Conservation (phyloP, 2,888 invertebrate genomes). For the Pardosa pseudoannulata region DNA sequence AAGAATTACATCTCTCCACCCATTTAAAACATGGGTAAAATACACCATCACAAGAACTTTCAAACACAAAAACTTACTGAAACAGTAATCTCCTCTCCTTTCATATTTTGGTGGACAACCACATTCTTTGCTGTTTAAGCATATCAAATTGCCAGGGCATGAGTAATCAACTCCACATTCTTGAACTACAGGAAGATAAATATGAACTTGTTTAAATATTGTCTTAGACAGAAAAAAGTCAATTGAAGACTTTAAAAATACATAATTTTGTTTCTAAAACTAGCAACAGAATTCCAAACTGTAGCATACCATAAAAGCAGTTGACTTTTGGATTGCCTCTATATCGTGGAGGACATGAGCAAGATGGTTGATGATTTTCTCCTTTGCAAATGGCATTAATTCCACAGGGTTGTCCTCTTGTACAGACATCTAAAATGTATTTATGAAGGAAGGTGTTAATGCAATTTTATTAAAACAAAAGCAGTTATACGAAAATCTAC, state of each 20-base stretch:
- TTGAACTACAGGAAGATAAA: constrained; percentile 75
- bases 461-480: too few relatives aligned
- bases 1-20: too few relatives aligned
- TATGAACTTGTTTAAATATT: too few relatives aligned
- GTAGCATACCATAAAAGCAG: constrained; percentile 62
- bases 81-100: constrained; percentile 75
- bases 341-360: constrained; percentile 84
- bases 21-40: too few relatives aligned
- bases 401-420: constrained; percentile 72
- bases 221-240: too few relatives aligned
- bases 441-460: too few relatives aligned
- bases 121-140: constrained; percentile 83
- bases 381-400: constrained; percentile 74
- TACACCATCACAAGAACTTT: too few relatives aligned
- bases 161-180: constrained; percentile 88
- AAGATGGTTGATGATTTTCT: constrained; percentile 77
- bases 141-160: constrained; percentile 88
- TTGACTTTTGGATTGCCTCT: constrained; percentile 84
- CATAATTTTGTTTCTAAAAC: too few relatives aligned
- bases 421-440: constrained; percentile 74
- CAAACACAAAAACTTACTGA: constrained; percentile 73
- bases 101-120: constrained; percentile 74
- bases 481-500: too few relatives aligned
- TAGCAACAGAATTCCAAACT: neutral
- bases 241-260: too few relatives aligned